Percentiles rank a stretch among this genome's conserved stretches.
Evolutionary conservation across 2,888 invertebrate genomes (phyloP).

Genomic region (Coenonympha arcania): DNA sequence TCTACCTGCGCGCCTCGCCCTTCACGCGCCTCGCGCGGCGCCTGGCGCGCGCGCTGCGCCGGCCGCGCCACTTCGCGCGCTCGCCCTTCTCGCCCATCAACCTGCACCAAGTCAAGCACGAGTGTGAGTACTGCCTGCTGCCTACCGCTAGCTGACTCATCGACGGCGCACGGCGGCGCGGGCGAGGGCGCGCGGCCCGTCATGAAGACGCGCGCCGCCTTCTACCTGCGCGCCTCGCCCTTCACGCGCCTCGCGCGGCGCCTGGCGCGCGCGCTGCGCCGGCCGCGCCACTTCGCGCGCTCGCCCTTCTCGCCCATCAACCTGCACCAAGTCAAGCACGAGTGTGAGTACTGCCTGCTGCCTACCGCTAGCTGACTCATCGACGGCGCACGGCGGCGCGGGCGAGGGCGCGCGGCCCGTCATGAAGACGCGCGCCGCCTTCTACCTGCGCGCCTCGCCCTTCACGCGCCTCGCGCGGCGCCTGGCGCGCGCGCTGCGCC

Average conservation of each 20-base stretch:
- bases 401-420: constrained; percentile 85
- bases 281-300: constrained; percentile 89
- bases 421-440: constrained; percentile 97
- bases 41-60: constrained; percentile 85
- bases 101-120: constrained; percentile 87
- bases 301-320: constrained; percentile 87
- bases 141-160: no score
- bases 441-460: constrained; percentile 93
- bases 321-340: constrained; percentile 87
- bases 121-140: constrained; percentile 76
- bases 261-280: constrained; percentile 85
- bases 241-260: constrained; percentile 91
- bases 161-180: constrained; percentile 88
- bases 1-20: constrained; percentile 93
- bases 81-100: constrained; percentile 87
- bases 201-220: constrained; percentile 97
- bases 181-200: constrained; percentile 85
- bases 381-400: constrained; percentile 88
- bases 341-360: constrained; percentile 76
- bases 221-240: constrained; percentile 93
- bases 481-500: constrained; percentile 85
- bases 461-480: constrained; percentile 91
- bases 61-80: constrained; percentile 89
- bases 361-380: no score
- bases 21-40: constrained; percentile 91